These are phyloP conservation scores for Acanthosoma haemorrhoidale DNA, from an alignment of 2,888 invertebrate genomes.

Conservation along the genomic window DNA sequence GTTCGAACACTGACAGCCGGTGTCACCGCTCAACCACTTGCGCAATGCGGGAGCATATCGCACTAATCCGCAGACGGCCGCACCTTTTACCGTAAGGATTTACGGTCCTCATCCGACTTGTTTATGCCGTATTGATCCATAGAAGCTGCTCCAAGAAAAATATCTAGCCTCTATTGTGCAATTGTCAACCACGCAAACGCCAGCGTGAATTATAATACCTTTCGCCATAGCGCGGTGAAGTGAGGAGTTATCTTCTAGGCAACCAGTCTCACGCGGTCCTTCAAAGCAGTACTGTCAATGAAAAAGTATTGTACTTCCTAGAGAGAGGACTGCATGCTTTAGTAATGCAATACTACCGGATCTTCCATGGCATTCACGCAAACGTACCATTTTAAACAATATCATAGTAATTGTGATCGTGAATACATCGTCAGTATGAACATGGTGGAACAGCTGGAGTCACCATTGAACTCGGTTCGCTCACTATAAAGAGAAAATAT, in stretches of 20 bases:
- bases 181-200: background rate
- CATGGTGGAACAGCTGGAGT: too few relatives aligned
- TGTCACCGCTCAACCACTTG: background rate
- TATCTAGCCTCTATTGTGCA: background rate
- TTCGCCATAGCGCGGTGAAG: background rate
- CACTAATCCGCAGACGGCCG: constrained; percentile 8
- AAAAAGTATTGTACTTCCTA: too few relatives aligned
- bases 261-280: too few relatives aligned
- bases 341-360: too few relatives aligned
- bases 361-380: too few relatives aligned
- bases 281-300: too few relatives aligned
- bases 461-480: too few relatives aligned
- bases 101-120: background rate
- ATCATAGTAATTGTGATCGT: too few relatives aligned
- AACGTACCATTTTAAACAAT: too few relatives aligned
- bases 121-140: background rate
- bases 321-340: too few relatives aligned
- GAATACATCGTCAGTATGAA: too few relatives aligned
- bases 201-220: background rate
- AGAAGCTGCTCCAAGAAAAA: background rate
- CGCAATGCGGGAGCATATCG: background rate
- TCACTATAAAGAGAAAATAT: too few relatives aligned
- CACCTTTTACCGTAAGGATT: constrained; percentile 3
- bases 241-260: background rate
- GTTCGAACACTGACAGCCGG: background rate